Base-by-base conservation (phyloP, 2,888 invertebrate genomes). In the Strigamia transsilvanica region DNA sequence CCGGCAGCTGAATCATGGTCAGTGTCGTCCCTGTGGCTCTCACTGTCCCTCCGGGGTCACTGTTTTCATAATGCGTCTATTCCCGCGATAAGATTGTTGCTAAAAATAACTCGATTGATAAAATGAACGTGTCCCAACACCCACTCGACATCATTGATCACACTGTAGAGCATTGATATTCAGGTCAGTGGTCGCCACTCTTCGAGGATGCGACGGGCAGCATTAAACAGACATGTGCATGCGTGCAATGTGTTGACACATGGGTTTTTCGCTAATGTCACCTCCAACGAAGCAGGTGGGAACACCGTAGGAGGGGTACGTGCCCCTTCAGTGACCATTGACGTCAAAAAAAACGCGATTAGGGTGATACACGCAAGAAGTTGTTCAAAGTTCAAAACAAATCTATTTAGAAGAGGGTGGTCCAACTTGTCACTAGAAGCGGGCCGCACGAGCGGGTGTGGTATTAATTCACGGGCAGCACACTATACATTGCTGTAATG, bases 31-130 rank as follows among this genome's bases (percentile, higher is more conserved):
- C 15, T 13, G 9, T 0, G 4, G 46, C 15, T 5, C 12, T 13
- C 15, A 46, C 12, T n/a, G 13, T 13, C 46, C 13, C 15, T 46
- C 15, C 1, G 15, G n/a, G 46, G 61, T 66, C 61, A 66, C 3
- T 66, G 61, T 18, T 66, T 66, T 66, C 18, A 66, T 66, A 66
- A 66, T 66, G 61, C 61, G 61, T 66, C 61, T 66, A 21, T 66
- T 66, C 61, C 61, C 21, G 13, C 21, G 61, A 66, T 66, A 12
- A 23, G 21, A 18, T 23, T n/a, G 21, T 18, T 66, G 18, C 61
- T 23, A 66, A 66, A 66, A 66, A 66, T 66, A 66, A 21, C 21
- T 66, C 18, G n/a, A 66, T 66, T 66, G 61, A 66, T 66, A 66
- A 66, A 66, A 66, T 23, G 61, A 18, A 66, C 23, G 61, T 23